A percentile compares a stretch with the other conserved stretches of the same genome.
phyloP scores from a whole-genome alignment of 2,888 invertebrate genomes.

The Biston stratarius region DNA sequence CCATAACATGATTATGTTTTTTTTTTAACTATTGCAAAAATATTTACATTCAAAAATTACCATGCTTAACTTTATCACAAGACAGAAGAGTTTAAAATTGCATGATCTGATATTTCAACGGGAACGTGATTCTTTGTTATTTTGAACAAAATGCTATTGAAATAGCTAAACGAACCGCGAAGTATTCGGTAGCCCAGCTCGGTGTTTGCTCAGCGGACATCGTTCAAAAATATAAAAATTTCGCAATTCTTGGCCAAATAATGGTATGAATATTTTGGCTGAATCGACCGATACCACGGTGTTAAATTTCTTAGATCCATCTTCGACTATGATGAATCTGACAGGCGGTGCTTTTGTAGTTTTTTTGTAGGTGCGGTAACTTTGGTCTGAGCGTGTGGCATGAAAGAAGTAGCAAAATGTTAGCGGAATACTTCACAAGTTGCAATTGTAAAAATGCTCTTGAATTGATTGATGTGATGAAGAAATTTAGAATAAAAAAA shows the following conservation, averaged over 20 bases:
- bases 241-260: slow-evolving; percentile 68
- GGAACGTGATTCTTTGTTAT: slow-evolving; percentile 47
- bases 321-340: slow-evolving; percentile 78
- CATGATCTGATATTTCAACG: slow-evolving; percentile 3
- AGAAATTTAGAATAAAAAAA: not conserved
- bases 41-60: slow-evolving; percentile 19
- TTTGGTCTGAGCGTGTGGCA: no score
- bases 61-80: slow-evolving; percentile 36
- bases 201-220: slow-evolving; percentile 81
- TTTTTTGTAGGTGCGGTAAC: slow-evolving; percentile 44
- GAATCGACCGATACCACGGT: slow-evolving; percentile 73
- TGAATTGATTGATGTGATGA: slow-evolving; percentile 28
- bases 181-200: slow-evolving; percentile 70
- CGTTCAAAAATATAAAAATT: slow-evolving; percentile 64
- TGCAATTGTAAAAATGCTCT: slow-evolving; percentile 14
- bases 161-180: slow-evolving; percentile 76
- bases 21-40: slow-evolving; percentile 50
- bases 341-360: slow-evolving; percentile 62
- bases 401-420: slow-evolving; percentile 11
- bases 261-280: slow-evolving; percentile 72
- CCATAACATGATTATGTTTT: slow-evolving; percentile 76
- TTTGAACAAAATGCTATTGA: slow-evolving; percentile 68
- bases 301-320: slow-evolving; percentile 81
- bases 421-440: slow-evolving; percentile 9
- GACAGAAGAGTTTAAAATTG: slow-evolving; percentile 47